Conservation (phyloP, 2,113 vertebrate species). For the Pardalotus punctatus region DNA sequence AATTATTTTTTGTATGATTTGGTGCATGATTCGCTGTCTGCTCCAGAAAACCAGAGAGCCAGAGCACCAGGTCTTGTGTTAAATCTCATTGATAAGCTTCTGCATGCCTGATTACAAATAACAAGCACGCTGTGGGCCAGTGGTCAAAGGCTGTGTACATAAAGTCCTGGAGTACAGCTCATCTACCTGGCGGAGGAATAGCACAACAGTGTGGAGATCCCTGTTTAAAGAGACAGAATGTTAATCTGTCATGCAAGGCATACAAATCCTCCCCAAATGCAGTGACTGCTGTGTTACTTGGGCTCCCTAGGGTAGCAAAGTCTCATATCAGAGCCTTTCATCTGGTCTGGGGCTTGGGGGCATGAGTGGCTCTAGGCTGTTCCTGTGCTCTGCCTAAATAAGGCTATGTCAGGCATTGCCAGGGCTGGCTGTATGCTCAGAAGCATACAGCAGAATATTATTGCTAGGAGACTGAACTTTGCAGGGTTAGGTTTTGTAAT, state of each 20-base stretch:
- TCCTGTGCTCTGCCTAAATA: conserved; percentile 17
- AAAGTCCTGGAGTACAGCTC: not conserved
- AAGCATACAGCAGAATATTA: not conserved
- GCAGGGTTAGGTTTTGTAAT: not conserved
- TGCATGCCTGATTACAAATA: not conserved
- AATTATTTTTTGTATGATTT: not conserved
- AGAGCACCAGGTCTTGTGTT: not conserved
- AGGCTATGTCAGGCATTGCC: not conserved
- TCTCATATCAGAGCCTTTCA: not conserved
- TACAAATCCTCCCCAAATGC: not conserved
- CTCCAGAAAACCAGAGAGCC: not conserved
- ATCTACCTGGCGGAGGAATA: not conserved
- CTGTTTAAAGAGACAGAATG: not conserved
- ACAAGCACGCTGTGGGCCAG: not conserved
- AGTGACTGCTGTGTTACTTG: not conserved
- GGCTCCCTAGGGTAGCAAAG: not conserved
- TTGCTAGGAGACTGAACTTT: not conserved
- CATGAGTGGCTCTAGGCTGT: not conserved
- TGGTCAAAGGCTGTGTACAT: not conserved
- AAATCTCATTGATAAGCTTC: not conserved
- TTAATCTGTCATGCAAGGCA: not conserved
- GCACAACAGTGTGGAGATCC: not conserved
- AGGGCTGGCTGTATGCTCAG: not conserved
- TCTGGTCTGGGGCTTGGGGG: not conserved
- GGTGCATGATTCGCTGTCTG: not conserved